A percentile compares a stretch with the other conserved stretches of the same genome.
phyloP scores from a whole-genome alignment of 2,797 vertebrate genomes.

The Phrynocephalus vlangalii region DNA sequence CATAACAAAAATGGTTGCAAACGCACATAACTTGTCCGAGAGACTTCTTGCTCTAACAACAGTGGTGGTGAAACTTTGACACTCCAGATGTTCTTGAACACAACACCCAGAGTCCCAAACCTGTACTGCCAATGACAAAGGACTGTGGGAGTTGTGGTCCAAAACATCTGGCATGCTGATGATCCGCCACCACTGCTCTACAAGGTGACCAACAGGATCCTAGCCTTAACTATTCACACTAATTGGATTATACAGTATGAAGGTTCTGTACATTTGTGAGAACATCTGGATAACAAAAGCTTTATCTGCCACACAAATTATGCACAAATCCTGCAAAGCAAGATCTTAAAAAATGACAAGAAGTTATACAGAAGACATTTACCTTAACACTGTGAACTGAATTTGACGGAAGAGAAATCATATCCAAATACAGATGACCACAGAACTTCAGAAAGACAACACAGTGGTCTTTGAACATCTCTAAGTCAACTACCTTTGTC shows the following conservation, averaged over 20 bases:
- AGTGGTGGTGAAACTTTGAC: no score
- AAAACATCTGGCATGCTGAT: no score
- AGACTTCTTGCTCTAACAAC: no score
- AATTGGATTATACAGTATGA: background rate
- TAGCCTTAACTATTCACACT: background rate
- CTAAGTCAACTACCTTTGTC: slow-evolving; percentile 88
- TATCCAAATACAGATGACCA: slow-evolving; percentile 80
- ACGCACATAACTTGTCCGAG: no score
- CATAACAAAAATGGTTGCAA: no score
- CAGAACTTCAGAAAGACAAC: slow-evolving; percentile 82
- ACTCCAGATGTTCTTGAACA: no score
- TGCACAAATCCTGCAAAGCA: background rate
- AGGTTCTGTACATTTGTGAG: background rate
- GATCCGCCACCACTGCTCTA: no score
- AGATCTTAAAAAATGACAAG: slow-evolving; percentile 28
- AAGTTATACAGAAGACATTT: slow-evolving; percentile 47
- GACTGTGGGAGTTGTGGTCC: no score
- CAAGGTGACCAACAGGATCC: no score
- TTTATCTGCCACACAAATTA: background rate
- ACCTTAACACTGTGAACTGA: slow-evolving; percentile 84
- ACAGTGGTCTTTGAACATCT: slow-evolving; percentile 88
- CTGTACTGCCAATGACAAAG: no score
- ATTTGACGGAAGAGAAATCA: slow-evolving; percentile 81
- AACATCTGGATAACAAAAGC: background rate
- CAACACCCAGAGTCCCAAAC: no score